Conservation (phyloP, 92 coral and sea anemone genomes). For the Phenganax marumi region DNA sequence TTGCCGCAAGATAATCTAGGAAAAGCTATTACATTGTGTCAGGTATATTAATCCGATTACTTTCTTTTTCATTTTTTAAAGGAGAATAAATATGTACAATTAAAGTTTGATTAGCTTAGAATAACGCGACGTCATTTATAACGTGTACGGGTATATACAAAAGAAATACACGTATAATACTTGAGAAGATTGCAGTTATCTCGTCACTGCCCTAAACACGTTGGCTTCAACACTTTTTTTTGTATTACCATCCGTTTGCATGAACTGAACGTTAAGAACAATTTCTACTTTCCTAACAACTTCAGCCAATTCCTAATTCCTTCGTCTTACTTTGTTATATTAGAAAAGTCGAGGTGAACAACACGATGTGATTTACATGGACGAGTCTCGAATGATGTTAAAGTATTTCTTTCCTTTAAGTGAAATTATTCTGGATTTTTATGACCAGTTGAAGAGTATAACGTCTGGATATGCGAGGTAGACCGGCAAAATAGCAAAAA, state of each 20-base stretch:
- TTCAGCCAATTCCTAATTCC: neutral
- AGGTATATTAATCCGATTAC: slow-evolving; percentile 49
- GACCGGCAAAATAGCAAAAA: neutral
- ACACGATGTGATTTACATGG: slow-evolving; percentile 79
- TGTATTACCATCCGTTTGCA: neutral
- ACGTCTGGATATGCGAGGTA: slow-evolving; percentile 99
- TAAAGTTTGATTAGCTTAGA: too few relatives aligned
- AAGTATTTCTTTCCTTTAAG: slow-evolving; percentile 82
- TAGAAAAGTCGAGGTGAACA: slow-evolving; percentile 86
- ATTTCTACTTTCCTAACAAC: neutral
- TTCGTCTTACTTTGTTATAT: slow-evolving; percentile 1
- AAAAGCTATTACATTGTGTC: slow-evolving; percentile 84
- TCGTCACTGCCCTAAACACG: neutral
- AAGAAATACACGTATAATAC: too few relatives aligned
- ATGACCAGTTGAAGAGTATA: slow-evolving; percentile 82
- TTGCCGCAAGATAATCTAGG: slow-evolving; percentile 91
- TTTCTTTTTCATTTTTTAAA: too few relatives aligned
- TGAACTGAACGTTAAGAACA: neutral
- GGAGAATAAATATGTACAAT: too few relatives aligned
- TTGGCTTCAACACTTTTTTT: neutral
- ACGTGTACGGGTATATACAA: too few relatives aligned
- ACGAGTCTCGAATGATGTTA: slow-evolving; percentile 88
- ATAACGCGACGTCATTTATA: too few relatives aligned
- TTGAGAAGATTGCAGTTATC: too few relatives aligned
- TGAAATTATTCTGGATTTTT: slow-evolving; percentile 89